Base-by-base conservation (phyloP, 2,113 vertebrate species). In the Rostratula benghalensis region DNA sequence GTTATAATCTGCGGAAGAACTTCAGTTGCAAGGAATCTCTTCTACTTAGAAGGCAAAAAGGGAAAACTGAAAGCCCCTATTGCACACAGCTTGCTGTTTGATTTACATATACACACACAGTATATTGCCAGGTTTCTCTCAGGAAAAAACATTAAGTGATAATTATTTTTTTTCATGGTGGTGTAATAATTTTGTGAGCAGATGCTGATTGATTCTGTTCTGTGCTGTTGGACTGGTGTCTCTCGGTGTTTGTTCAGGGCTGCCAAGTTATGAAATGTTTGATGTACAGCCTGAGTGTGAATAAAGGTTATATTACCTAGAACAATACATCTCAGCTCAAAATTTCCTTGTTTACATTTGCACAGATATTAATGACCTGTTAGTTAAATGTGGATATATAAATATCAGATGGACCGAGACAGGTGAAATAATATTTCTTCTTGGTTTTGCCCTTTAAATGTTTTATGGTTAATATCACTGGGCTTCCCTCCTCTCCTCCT, bases 241-340 rank as follows among this genome's bases (percentile, higher is more conserved):
- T 57, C 68, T 71, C 23, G 56, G 59, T 50, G 25, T 68, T 89
- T 80, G 35, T 41, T 80, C 75, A 37, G 45, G 51, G 59, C 50
- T 96, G 93, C 87, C 89, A 95, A 95, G 91, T 93, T 94, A n/a
- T 70, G 83, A 93, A 94, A 90, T 91, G 78, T 80, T 88, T 85
- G 71, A 94, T 74, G 85, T 67, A 85, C 59, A 71, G 74, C 75
- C 59, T 63, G 93, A 91, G 91, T 59, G 89, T 88, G 89, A 86
- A 68, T 92, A 94, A 94, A 94, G 51, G 50, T 91, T 97, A 94
- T 94, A 94, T 83, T 91, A 37, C 87, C 89, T 86, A 53, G 87
- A 95, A 70, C 80, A 91, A 70, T 87, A 80, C 64, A 93, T 57
- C 69, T 79, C 11, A 0, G 70, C 82, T 94, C 79, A 82, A 70